Evolutionary conservation across 2,888 invertebrate species (phyloP), one percentile per base, ranked within the genome.

Genomic region (Syritta pipiens): DNA sequence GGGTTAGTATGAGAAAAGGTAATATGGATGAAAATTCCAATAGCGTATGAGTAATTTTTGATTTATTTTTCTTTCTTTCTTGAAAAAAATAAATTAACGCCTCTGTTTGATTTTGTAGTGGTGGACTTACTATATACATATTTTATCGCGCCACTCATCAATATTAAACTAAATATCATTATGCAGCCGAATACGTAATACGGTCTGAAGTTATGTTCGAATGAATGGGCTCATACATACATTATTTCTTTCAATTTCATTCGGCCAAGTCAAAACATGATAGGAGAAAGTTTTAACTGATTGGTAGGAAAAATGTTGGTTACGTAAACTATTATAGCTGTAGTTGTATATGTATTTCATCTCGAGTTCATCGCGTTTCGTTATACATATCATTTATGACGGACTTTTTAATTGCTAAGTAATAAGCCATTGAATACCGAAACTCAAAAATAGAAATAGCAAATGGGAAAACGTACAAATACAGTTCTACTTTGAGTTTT

Each of bases 271-370:
- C 37, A n/a, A 62, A 57, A 57, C 30, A 69, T 37, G 30, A 49
- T 44, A 24, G 32, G 69, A 69, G 76, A 76, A 76, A 76, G 76
- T 76, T 59, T 44, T 22, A 63, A 59, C 51, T 63, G 69, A 63
- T 68, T 57, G 49, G 46, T 55, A 63, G 49, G 69, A 76, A 63
- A 63, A 76, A 57, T 26, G 48, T 4, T 35, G 46, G 51, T 76
- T 63, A 63, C 57, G 51, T 63, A 76, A 69, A 14, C 42, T 12
- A 44, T 57, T 42, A 62, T 63, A 44, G 55, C n/a, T n/a, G n/a
- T 62, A 44, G 28, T 51, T 49, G 37, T 48, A 62, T 76, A 76
- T 68, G n/a, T n/a, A 17, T 37, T 2, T 17, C 49, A 55, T 62
- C 57, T 69, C 37, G 48, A 57, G 46, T 60, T 35, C 48, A 75